phyloP scores from a whole-genome alignment of 2,797 vertebrate species.

The Syngnathus rostellatus region DNA sequence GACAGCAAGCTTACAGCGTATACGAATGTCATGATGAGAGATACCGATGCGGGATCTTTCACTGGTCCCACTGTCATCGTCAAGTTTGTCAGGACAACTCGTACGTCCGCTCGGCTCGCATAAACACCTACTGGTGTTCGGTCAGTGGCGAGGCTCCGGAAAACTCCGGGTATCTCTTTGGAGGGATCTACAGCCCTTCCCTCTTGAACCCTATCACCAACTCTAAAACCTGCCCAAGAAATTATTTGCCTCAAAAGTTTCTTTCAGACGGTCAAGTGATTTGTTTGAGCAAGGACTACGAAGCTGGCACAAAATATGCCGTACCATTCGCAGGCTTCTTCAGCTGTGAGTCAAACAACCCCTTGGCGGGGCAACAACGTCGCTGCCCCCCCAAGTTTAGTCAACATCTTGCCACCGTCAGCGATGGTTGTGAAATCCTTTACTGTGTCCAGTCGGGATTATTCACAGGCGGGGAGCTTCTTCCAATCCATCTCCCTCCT shows the following conservation, averaged over 20 bases:
- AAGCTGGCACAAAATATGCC: conserved; percentile 54
- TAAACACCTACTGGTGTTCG: conserved; percentile 77
- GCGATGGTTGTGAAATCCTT: conserved; percentile 81
- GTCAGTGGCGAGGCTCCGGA: conserved; percentile 29
- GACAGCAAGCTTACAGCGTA: conserved; percentile 69
- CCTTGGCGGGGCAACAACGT: conserved; percentile 45
- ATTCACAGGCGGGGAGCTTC: conserved; percentile 72
- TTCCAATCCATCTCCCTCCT: conserved; percentile 72
- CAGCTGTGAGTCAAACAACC: conserved; percentile 79
- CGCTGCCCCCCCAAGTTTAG: conserved; percentile 80
- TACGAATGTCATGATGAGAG: conserved; percentile 62
- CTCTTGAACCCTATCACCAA: conserved; percentile 65
- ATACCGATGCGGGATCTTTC: conserved; percentile 25
- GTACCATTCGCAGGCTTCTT: conserved; percentile 86
- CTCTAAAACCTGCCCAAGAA: conserved; percentile 69
- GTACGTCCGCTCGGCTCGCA: conserved; percentile 64
- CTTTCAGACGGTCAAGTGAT: conserved; percentile 71
- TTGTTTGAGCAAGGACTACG: conserved; percentile 79
- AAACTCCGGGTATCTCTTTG: conserved; percentile 78
- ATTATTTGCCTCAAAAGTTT: conserved; percentile 64
- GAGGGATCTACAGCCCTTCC: conserved; percentile 73
- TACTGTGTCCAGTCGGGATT: conserved; percentile 78
- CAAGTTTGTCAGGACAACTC: conserved; percentile 68
- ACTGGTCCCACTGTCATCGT: conserved; percentile 2
- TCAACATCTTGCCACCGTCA: conserved; percentile 79